phyloP scores from a whole-genome alignment of 2,113 vertebrate species.

The Phoxinus phoxinus region DNA sequence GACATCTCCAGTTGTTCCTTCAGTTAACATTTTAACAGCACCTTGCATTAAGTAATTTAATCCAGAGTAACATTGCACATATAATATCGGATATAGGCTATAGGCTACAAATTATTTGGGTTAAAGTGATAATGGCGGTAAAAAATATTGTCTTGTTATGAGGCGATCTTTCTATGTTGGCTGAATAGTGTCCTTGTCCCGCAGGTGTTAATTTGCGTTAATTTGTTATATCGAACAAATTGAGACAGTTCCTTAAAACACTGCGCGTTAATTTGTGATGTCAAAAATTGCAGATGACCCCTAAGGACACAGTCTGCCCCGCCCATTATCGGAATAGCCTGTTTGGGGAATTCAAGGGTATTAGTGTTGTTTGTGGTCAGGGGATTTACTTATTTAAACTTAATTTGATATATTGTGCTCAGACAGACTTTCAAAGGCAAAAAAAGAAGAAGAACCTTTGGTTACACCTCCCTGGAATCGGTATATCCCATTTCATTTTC shows the following conservation, averaged over 20 bases:
- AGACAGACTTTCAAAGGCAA: neutral
- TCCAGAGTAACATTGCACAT: neutral
- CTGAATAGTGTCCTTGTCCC: neutral
- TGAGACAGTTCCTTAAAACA: neutral
- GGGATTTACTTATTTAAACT: neutral
- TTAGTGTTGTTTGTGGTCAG: neutral
- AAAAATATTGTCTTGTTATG: neutral
- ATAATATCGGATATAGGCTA: neutral
- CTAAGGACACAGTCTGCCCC: neutral
- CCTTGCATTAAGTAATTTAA: neutral
- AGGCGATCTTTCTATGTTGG: neutral
- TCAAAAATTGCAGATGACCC: constrained; percentile 22
- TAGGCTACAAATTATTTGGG: neutral
- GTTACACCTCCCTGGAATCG: neutral
- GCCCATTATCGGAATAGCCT: constrained; percentile 38
- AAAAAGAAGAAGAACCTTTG: no score
- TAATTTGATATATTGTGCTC: neutral
- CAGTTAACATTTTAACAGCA: neutral
- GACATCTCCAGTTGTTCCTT: neutral
- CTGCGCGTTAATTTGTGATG: neutral
- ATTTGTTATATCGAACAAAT: neutral
- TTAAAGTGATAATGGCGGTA: neutral
- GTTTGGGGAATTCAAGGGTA: constrained; percentile 30
- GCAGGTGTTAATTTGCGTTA: neutral
- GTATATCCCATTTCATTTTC: neutral